Percentiles rank a stretch among this genome's conserved stretches.
Evolutionary conservation across 2,888 invertebrate species (phyloP).

Genomic region (Lissonota sp.): DNA sequence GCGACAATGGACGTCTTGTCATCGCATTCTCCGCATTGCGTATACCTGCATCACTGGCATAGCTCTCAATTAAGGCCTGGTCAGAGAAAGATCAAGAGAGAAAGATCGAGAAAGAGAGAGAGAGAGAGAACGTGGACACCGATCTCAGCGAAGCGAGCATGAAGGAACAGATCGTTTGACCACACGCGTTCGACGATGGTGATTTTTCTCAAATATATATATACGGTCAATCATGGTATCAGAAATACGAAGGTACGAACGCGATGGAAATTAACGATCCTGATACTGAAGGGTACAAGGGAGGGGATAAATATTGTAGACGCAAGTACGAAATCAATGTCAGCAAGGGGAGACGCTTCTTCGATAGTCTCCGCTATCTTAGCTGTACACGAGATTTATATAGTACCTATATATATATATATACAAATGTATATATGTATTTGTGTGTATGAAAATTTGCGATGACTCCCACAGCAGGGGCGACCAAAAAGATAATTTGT

Average conservation of each 20-base stretch:
- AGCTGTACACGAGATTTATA: neutral
- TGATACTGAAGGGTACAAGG: neutral
- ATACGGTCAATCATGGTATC: slow-evolving; percentile 10
- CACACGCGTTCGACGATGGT: slow-evolving; percentile 51
- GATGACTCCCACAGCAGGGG: slow-evolving; percentile 60
- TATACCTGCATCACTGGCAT: slow-evolving; percentile 72
- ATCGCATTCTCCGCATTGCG: slow-evolving; percentile 67
- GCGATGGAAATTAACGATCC: slow-evolving; percentile 45
- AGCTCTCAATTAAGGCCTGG: slow-evolving; percentile 75
- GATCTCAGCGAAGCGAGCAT: slow-evolving; percentile 17
- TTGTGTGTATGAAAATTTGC: slow-evolving; percentile 46
- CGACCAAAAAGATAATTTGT: slow-evolving; percentile 39
- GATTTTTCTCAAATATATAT: slow-evolving; percentile 17
- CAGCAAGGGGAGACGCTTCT: slow-evolving; percentile 50
- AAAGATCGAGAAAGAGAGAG: neutral
- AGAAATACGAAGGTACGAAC: slow-evolving; percentile 2
- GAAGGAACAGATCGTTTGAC: slow-evolving; percentile 40
- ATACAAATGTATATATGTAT: slow-evolving; percentile 12
- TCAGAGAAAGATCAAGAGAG: neutral
- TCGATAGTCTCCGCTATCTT: slow-evolving; percentile 4
- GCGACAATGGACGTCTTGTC: slow-evolving; percentile 77
- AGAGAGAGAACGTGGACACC: neutral
- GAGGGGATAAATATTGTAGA: slow-evolving; percentile 10
- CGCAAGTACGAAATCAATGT: slow-evolving; percentile 73
- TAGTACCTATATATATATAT: neutral